These are phyloP conservation scores for Globodera rostochiensis DNA, from an alignment of 1,140 invertebrate species.

Conservation along the genomic window DNA sequence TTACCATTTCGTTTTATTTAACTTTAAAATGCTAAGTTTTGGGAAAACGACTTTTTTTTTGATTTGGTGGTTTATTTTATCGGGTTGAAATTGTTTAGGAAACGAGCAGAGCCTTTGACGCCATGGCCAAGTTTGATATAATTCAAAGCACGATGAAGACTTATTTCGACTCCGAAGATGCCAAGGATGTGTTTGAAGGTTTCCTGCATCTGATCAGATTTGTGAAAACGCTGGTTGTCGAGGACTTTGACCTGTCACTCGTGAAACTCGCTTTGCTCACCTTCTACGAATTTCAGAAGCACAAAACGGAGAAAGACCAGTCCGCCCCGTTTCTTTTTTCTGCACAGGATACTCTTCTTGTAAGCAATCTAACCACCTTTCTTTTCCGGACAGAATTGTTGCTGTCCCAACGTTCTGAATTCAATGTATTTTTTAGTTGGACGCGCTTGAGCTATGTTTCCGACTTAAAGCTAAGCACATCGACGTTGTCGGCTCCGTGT, in stretches of 20 bases:
- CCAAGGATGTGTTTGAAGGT: constrained; percentile 37
- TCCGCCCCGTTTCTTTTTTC: neutral
- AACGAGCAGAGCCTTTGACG: neutral
- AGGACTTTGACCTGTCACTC: constrained; percentile 21
- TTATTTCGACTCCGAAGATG: constrained; percentile 34
- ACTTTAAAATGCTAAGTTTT: too few species aligned
- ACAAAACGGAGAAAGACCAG: constrained; percentile 1
- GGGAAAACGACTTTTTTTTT: too few species aligned
- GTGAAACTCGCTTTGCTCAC: constrained; percentile 8
- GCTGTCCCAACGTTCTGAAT: neutral
- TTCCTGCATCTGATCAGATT: constrained; percentile 27
- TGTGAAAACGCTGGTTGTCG: constrained; percentile 11
- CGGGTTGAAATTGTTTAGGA: neutral
- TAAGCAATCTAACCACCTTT: neutral
- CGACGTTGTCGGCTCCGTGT: neutral
- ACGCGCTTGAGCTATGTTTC: neutral
- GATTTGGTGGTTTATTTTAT: too few species aligned
- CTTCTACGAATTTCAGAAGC: constrained; percentile 26
- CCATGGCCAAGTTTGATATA: neutral
- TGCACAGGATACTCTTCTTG: neutral
- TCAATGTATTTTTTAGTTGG: constrained; percentile 12
- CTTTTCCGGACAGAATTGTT: too few species aligned
- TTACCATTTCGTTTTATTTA: too few species aligned
- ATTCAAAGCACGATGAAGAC: constrained; percentile 7
- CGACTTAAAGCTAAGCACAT: constrained; percentile 18